Conservation (phyloP, 2,888 invertebrate genomes). For the Oconnorella tubifera region DNA sequence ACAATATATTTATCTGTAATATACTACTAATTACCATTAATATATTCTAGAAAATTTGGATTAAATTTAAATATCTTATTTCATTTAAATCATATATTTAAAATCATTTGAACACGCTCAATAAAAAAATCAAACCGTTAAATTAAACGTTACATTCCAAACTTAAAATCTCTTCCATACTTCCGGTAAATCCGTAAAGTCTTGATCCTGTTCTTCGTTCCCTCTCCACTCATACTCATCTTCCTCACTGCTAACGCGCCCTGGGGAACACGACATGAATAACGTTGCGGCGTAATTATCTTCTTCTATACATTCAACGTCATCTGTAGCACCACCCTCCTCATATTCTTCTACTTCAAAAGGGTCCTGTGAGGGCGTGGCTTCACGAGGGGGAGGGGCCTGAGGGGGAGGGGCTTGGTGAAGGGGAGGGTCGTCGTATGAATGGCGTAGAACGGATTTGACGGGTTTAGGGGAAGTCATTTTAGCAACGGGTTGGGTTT, state of each 20-base stretch:
- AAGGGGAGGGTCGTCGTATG: background rate
- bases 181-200: too few relatives aligned
- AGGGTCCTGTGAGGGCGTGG: background rate
- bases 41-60: too few relatives aligned
- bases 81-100: too few relatives aligned
- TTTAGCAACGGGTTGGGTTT: background rate
- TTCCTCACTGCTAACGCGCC: background rate
- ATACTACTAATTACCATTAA: too few relatives aligned
- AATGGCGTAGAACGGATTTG: background rate
- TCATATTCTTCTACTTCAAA: background rate
- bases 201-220: too few relatives aligned
- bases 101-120: too few relatives aligned
- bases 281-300: background rate
- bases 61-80: too few relatives aligned
- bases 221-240: too few relatives aligned
- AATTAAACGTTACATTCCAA: too few relatives aligned
- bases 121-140: too few relatives aligned
- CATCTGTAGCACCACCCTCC: background rate
- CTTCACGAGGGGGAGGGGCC: background rate
- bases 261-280: slow-evolving; percentile 5
- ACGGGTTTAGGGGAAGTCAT: background rate
- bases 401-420: background rate
- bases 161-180: too few relatives aligned
- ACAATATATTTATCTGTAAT: too few relatives aligned
- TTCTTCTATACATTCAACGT: slow-evolving; percentile 4